Evolutionary conservation across 2,113 vertebrate genomes (phyloP).

Genomic region (Anoplopoma fimbria): DNA sequence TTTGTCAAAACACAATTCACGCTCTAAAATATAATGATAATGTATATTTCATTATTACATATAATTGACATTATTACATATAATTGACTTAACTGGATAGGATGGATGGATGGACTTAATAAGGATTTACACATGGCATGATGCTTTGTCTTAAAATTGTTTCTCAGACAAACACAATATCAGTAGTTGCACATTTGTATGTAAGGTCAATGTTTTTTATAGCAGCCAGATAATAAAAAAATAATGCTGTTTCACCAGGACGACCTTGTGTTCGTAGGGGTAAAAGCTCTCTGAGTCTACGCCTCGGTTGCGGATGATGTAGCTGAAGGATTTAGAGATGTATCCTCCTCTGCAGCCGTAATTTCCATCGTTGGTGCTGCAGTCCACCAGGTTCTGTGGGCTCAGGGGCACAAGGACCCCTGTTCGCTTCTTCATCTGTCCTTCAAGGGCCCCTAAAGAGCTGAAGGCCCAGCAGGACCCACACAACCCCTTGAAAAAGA

Average conservation of each 20-base stretch:
- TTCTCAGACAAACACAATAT: not conserved
- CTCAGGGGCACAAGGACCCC: slow-evolving; percentile 88
- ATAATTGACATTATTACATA: not conserved
- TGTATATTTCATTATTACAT: not conserved
- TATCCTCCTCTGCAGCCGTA: slow-evolving; percentile 87
- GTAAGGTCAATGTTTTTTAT: not conserved
- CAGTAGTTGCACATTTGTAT: not conserved
- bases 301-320: slow-evolving; percentile 87
- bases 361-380: slow-evolving; percentile 84
- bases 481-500: slow-evolving; percentile 81
- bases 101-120: too few relatives aligned
- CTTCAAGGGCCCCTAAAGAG: slow-evolving; percentile 89
- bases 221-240: not conserved
- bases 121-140: not conserved
- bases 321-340: slow-evolving; percentile 85
- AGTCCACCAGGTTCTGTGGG: slow-evolving; percentile 92
- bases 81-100: too few relatives aligned
- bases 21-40: not conserved
- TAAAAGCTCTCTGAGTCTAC: slow-evolving; percentile 88
- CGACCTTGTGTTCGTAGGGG: slow-evolving; percentile 88
- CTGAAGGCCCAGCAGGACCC: slow-evolving; percentile 94
- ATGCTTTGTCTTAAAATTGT: not conserved
- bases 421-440: slow-evolving; percentile 84
- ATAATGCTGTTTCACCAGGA: not conserved
- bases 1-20: not conserved